A percentile compares a stretch with the other conserved stretches of the same genome.
These are phyloP conservation scores for Drosophila carrolli DNA, from an alignment of 1,140 invertebrate genomes.

Conservation along the genomic window DNA sequence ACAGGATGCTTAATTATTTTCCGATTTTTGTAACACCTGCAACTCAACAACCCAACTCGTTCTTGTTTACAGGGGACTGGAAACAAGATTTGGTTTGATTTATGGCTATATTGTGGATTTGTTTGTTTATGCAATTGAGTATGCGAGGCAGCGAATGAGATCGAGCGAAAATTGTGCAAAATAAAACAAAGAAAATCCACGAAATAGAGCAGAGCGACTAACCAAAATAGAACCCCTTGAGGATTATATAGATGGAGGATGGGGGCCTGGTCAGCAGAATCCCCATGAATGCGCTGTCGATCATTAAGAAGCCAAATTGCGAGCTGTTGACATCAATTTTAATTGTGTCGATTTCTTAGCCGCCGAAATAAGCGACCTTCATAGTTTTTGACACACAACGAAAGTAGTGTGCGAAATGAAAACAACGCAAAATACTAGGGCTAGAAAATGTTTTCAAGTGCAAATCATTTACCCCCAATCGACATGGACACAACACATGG, in stretches of 20 bases:
- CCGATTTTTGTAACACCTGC: background rate
- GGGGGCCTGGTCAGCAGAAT: conserved; percentile 21
- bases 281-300: conserved; percentile 46
- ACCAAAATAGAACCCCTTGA: conserved; percentile 24
- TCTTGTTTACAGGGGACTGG: conserved; percentile 43
- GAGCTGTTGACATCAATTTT: conserved; percentile 77
- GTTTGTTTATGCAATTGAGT: conserved; percentile 74
- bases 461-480: conserved; percentile 61
- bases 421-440: conserved; percentile 27
- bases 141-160: conserved; percentile 11
- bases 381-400: conserved; percentile 58
- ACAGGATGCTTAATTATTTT: background rate
- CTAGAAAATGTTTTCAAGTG: conserved; percentile 59
- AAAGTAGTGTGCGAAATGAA: conserved; percentile 29
- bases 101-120: conserved; percentile 62
- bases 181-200: conserved; percentile 35
- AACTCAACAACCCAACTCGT: background rate
- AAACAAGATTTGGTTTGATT: conserved; percentile 58
- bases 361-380: conserved; percentile 46
- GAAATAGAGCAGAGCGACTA: conserved; percentile 21
- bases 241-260: conserved; percentile 1
- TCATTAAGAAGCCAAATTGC: conserved; percentile 62
- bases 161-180: conserved; percentile 34
- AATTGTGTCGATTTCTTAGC: conserved; percentile 67
- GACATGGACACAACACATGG: conserved; percentile 42